Percentiles rank a stretch among this genome's conserved stretches.
These are phyloP conservation scores for Ceyx margarethae DNA, from an alignment of 2,113 vertebrate species.

Conservation along the genomic window DNA sequence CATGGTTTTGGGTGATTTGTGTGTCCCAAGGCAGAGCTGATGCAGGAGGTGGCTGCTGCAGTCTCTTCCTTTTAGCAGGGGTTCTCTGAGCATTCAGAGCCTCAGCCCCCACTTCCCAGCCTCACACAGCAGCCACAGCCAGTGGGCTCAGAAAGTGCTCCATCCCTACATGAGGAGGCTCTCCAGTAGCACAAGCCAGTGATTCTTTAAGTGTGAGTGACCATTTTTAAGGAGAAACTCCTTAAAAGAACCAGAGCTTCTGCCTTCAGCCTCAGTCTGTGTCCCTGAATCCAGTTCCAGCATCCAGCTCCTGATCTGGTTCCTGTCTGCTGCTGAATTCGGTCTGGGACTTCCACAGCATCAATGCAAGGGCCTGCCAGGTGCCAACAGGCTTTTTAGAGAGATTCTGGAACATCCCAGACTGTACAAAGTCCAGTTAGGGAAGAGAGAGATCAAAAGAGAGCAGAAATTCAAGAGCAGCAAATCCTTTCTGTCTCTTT, in stretches of 20 bases:
- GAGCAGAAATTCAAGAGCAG: conserved; percentile 24
- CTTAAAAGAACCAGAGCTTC: too few relatives aligned
- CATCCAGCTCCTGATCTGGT: too few relatives aligned
- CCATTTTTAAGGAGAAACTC: background rate
- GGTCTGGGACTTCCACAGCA: too few relatives aligned
- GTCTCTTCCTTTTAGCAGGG: background rate
- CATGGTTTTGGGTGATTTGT: background rate
- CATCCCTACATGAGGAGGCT: background rate
- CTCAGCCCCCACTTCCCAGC: background rate
- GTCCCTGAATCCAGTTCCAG: too few relatives aligned
- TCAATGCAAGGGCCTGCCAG: background rate
- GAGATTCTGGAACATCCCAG: fast-evolving
- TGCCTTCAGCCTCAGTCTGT: too few relatives aligned
- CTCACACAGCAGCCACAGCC: background rate
- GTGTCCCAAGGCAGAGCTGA: background rate
- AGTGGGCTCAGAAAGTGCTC: background rate
- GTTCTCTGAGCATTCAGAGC: background rate
- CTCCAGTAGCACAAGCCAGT: background rate
- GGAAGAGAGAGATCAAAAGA: background rate
- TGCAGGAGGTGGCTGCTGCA: background rate
- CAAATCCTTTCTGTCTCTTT: background rate
- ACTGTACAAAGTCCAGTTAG: background rate
- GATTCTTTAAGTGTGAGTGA: background rate
- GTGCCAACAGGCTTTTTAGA: background rate
- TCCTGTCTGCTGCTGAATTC: too few relatives aligned